Evolutionary conservation across 2,888 invertebrate genomes (phyloP).

Genomic region (Pharmacophagus antenor): DNA sequence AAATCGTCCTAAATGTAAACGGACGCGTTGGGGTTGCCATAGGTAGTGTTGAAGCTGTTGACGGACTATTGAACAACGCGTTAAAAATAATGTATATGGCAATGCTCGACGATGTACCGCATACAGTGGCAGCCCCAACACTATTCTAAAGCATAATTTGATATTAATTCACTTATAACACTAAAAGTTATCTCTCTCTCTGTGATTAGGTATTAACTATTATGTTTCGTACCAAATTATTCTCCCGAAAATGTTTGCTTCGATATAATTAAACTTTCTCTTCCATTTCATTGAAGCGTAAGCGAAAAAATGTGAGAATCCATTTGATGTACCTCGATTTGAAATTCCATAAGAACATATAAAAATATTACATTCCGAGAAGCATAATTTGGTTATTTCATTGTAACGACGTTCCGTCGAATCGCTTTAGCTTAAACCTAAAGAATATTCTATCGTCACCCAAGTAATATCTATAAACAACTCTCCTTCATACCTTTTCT

Average conservation of each 20-base stretch:
- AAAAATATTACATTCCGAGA: slow-evolving; percentile 33
- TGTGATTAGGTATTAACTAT: slow-evolving; percentile 60
- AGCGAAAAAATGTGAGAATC: background rate
- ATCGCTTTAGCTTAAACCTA: slow-evolving; percentile 45
- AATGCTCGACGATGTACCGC: slow-evolving; percentile 8
- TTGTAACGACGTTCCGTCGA: slow-evolving; percentile 29
- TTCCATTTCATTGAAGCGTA: background rate
- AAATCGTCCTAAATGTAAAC: slow-evolving; percentile 63
- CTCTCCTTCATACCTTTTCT: slow-evolving; percentile 38
- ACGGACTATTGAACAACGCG: background rate
- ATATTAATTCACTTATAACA: slow-evolving; percentile 64
- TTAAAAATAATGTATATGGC: background rate
- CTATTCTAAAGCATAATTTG: slow-evolving; percentile 48
- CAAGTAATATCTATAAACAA: slow-evolving; percentile 47
- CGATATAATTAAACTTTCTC: background rate
- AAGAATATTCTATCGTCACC: slow-evolving; percentile 59
- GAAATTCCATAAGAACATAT: slow-evolving; percentile 12
- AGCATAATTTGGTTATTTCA: slow-evolving; percentile 36
- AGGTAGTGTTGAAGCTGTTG: slow-evolving; percentile 33
- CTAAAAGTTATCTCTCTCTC: slow-evolving; percentile 75
- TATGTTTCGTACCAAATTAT: slow-evolving; percentile 41
- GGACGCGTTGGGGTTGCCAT: slow-evolving; percentile 56
- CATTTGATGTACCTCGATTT: background rate
- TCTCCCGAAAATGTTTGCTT: slow-evolving; percentile 38
- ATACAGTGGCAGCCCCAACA: slow-evolving; percentile 60